Evolutionary conservation across 2,888 invertebrate species (phyloP), one percentile per base, ranked within the genome.

Genomic region (Xiphydria camelus): DNA sequence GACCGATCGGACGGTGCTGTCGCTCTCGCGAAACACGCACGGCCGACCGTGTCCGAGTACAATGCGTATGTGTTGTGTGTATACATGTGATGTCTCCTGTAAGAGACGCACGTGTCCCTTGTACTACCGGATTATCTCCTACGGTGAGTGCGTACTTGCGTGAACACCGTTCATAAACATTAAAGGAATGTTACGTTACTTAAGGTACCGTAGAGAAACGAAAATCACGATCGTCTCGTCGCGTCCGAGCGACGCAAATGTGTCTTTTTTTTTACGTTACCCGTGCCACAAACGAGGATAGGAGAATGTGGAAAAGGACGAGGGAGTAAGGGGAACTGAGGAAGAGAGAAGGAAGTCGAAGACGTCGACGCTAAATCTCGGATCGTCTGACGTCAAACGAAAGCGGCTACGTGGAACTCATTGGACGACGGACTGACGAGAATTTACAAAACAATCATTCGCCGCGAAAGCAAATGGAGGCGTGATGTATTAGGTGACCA

Each of bases 161-260:
- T 47, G 43, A 59, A 50, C 33, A 47, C 42, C 37, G 45, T 48
- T 47, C 49, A 47, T 45, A 35, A 51, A 57, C 20, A 43, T 18
- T 17, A 9, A 15, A 53, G 59, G 59, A 59, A 59, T 59, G 59
- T 58, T 53, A 31, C 36, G 45, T 49, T 57, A 49, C 20, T 48
- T 35, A 39, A 52, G 26, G 31, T 49, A 49, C 36, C 32, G 25
- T 23, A 36, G 14, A 31, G 25, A 33, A 43, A 48, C 26, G 21
- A 45, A n/a, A 3, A 14, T 12, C 5, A 29, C 14, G 12, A 10
- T 12, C 29, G 29, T 29, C 29, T 6, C 29, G n/a, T n/a, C n/a
- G n/a, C n/a, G n/a, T n/a, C n/a, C n/a, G n/a, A n/a, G n/a, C n/a
- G n/a, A n/a, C n/a, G n/a, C n/a, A n/a, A n/a, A n/a, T n/a, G n/a